Base-by-base conservation (phyloP, 2,113 vertebrate species). In the Sula dactylatra region DNA sequence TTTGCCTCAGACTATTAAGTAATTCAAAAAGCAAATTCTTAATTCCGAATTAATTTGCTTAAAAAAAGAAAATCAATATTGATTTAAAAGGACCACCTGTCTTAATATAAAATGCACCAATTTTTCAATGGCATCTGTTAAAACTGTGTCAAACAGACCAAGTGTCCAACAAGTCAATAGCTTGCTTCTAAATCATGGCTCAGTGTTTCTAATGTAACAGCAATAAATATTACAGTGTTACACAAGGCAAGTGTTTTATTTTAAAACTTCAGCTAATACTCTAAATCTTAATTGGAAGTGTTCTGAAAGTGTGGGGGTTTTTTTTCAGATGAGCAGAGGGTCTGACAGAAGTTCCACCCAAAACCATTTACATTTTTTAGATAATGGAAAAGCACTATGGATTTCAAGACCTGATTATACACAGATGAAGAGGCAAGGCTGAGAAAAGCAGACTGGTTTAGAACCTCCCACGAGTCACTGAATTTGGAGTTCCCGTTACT, bases 401-500 rank as follows among this genome's bases (percentile, higher is more conserved):
- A 85, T 96, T 93, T 89, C 70, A 90, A 94, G 87, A 91, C 78
- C 73, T 70, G 66, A 87, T 94, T 87, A 83, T 29, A 87, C 38
- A 71, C 76, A 50, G 65, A 94, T 26, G 70, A 85, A 90, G 66
- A 91, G 31, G 70, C 93, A 91, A 82, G 90, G 87, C 87, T 95
- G 95, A 91, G 93, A 87, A 93, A 87, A 88, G 58, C 58, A 91
- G 85, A 79, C 87, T 79, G 73, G 52, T 93, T 93, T 96, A 96
- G 85, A 94, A 85, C 93, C 94, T 91, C 91, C 93, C 66, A 93
- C 82, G 64, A 95, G 82, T 80, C 90, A 88, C 96, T 93, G 92
- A 94, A 94, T 85, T 95, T 95, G 94, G 56, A 94, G 90, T 93
- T 86, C 92, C 92, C 4, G 13, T 90, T 94, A 88, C 93, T 96